Base-by-base conservation (phyloP, 1,140 invertebrate species). In the Penaeus indicus region DNA sequence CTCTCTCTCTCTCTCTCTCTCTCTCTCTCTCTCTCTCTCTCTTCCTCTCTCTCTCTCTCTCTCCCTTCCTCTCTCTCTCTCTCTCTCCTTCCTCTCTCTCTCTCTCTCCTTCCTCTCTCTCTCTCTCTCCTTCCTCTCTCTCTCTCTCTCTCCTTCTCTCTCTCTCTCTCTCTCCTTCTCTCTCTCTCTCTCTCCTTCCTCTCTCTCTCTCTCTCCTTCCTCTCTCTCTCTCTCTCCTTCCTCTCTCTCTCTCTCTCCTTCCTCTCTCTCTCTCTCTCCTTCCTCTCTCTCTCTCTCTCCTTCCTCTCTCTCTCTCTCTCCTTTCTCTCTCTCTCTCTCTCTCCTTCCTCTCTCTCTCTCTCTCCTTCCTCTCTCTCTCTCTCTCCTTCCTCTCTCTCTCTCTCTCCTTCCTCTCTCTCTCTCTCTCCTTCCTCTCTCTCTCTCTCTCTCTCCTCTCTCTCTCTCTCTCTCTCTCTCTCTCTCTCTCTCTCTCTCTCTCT, bases 11-110 rank as follows among this genome's bases (percentile, higher is more conserved):
- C 54, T 62, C 54, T 82, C 80, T 82, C 80, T 82, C 54, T 62
- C 54, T 61, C 54, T 82, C 80, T 82, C 80, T 82, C 54, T 62
- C 54, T 61, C 54, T 82, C 80, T 82, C 80, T 79, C 22, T 22
- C 22, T 22, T 42, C 32, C 38, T 54, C 22, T 25, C 2, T n/a
- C 21, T 11, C 11, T 69, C 64, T 69, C 64, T 69, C 5, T 4
- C 5, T 4, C 11, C 7, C 64, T 69, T 5, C 7, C 11, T 13
- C 11, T 13, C 11, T 69, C 64, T 69, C 64, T 69, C 11, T 13
- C 11, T 13, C 11, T 32, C 32, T 32, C 32, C 32, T 32, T 2
- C 2, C 32, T 69, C 0, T 1, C n/a, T 1, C 16, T 18, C 22
- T 54, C 60, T 54, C 60, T 38, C 47, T 38, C 47, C 79, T 32